A percentile compares a stretch with the other conserved stretches of the same genome.
phyloP scores from a whole-genome alignment of 2,888 invertebrate species.

The Dolichomitus sp. region DNA sequence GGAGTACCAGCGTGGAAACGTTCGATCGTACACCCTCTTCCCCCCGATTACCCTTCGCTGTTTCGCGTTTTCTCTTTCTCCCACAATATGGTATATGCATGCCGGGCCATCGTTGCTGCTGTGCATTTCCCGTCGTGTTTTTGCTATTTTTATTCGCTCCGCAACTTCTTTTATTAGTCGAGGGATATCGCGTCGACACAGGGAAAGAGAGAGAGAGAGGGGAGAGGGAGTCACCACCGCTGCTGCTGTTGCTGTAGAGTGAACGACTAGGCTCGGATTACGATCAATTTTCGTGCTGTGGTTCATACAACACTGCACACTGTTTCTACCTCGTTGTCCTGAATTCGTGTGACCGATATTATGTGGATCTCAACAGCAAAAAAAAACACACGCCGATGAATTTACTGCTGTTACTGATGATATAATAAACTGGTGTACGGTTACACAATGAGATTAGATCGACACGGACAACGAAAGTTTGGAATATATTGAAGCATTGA shows the following conservation, averaged over 20 bases:
- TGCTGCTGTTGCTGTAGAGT: background rate
- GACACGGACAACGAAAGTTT: constrained; percentile 23
- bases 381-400: constrained; percentile 12
- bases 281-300: constrained; percentile 59
- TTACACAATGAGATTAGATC: constrained; percentile 52
- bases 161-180: constrained; percentile 62
- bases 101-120: constrained; percentile 14
- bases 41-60: constrained; percentile 45
- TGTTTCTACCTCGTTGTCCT: background rate
- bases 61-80: constrained; percentile 31
- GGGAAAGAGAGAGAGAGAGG: background rate
- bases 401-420: constrained; percentile 45
- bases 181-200: constrained; percentile 54
- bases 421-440: constrained; percentile 37
- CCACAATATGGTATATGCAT: constrained; percentile 44
- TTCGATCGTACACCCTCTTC: constrained; percentile 53
- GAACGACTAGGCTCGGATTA: constrained; percentile 54
- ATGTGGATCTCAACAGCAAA: constrained; percentile 10
- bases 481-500: constrained; percentile 49
- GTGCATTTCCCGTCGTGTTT: constrained; percentile 41
- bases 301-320: constrained; percentile 20
- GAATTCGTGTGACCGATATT: constrained; percentile 39
- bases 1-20: constrained; percentile 61
- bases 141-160: constrained; percentile 49
- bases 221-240: background rate